These are phyloP conservation scores for Liposcelis brunnea DNA, from an alignment of 2,888 invertebrate species.

Conservation along the genomic window DNA sequence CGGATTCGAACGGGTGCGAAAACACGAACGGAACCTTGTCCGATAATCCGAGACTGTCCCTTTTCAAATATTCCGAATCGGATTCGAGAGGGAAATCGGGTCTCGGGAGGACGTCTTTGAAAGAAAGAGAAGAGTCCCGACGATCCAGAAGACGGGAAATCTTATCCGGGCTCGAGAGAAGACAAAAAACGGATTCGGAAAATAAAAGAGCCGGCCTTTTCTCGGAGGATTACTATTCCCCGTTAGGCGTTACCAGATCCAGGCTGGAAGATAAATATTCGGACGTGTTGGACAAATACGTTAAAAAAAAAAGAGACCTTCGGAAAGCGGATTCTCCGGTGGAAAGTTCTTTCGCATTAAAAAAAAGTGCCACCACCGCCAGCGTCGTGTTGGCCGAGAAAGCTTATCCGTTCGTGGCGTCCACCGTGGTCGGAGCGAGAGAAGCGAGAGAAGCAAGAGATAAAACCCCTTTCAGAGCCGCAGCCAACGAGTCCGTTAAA, in stretches of 20 bases:
- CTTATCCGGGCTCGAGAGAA: not conserved
- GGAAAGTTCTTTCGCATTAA: not conserved
- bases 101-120: no score
- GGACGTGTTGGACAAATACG: conserved; percentile 50
- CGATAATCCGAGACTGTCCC: no score
- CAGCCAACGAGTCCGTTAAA: conserved; percentile 19
- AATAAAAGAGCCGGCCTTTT: not conserved
- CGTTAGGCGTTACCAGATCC: conserved; percentile 39
- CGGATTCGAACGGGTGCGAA: no score
- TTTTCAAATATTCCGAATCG: no score
- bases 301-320: conserved; percentile 29
- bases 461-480: conserved; percentile 39
- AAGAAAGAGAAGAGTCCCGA: no score
- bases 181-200: not conserved
- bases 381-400: conserved; percentile 50
- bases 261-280: conserved; percentile 66
- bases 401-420: conserved; percentile 37
- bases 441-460: conserved; percentile 27
- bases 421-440: conserved; percentile 13
- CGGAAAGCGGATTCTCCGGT: conserved; percentile 16
- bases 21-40: no score
- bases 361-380: conserved; percentile 48
- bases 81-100: no score
- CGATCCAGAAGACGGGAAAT: not conserved
- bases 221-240: not conserved